Evolutionary conservation across 2,888 invertebrate species (phyloP), one percentile per base, ranked within the genome.

Genomic region (Phalera bucephala): DNA sequence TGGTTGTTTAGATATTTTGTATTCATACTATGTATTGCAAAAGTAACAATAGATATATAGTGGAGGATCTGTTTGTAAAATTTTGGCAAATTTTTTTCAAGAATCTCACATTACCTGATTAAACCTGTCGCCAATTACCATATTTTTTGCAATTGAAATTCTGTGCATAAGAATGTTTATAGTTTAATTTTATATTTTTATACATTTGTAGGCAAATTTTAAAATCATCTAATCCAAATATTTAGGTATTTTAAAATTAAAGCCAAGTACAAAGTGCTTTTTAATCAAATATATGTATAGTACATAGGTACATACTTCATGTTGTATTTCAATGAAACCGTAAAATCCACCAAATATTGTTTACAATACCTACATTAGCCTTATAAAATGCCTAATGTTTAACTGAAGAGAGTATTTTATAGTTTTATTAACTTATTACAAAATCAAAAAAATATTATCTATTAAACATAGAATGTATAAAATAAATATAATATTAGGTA

Each of bases 351-450:
- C 87, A 89, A 89, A 88, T 87, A 88, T 87, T 80, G 79, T 87
- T 87, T 86, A 78, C 82, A 79, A 79, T 80, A 84, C 76, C 78
- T 82, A 70, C 86, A 80, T 85, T 88, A 89, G 87, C 87, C 86
- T 86, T 88, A 88, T 78, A 69, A 76, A 80, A 80, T 83, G 85
- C 87, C 86, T 88, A 85, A 85, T 78, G 77, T 83, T 83, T 83
- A 79, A 81, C 76, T 80, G 83, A 85, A 85, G 80, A 84, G 77
- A 79, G 86, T 85, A 86, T 88, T 87, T 86, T 88, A 88, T 88
- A 87, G 83, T 88, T 87, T 86, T 88, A 89, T 88, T 89, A 89
- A 89, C 88, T 89, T 89, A 88, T 88, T 86, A 87, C 80, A 83
- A 85, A 84, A 77, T 81, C 75, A 81, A 81, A 76, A 29, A 82